These are phyloP conservation scores for Lamprotornis superbus DNA, from an alignment of 2,113 vertebrate species.

Conservation along the genomic window DNA sequence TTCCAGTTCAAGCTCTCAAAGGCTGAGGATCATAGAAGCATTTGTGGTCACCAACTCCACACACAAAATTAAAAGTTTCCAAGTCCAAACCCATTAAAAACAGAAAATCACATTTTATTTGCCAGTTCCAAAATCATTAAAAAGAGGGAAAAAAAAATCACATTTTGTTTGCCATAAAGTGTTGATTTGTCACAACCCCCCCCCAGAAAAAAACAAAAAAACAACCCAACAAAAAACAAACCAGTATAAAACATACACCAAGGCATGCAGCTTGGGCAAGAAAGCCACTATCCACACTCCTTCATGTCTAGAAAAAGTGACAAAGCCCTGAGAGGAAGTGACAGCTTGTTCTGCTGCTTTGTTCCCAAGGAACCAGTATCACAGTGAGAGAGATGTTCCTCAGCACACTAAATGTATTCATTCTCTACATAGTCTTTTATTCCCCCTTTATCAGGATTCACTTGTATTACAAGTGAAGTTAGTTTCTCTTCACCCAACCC, in stretches of 20 bases:
- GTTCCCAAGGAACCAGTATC: not conserved
- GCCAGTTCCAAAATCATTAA: not conserved
- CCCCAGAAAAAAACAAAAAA: not conserved
- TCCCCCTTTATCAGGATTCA: not conserved
- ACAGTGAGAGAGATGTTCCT: not conserved
- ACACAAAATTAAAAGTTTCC: not conserved
- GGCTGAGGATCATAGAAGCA: not conserved
- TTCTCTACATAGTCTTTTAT: not conserved
- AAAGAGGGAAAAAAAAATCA: not conserved
- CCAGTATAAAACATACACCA: slow-evolving; percentile 18
- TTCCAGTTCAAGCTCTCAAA: not conserved
- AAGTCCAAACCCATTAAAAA: not conserved
- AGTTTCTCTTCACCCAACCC: not conserved
- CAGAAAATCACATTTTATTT: not conserved
- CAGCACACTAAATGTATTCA: not conserved
- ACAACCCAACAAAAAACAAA: not conserved
- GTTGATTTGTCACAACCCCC: slow-evolving; percentile 14
- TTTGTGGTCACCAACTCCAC: not conserved
- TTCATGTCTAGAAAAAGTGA: slow-evolving; percentile 4
- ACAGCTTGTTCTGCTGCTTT: not conserved
- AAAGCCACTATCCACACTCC: not conserved
- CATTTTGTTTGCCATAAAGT: slow-evolving; percentile 23
- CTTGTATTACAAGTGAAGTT: not conserved
- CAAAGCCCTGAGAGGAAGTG: slow-evolving; percentile 8
- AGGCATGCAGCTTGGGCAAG: not conserved